Conservation (phyloP, 2,113 vertebrate species). For the Austrofundulus limnaeus region DNA sequence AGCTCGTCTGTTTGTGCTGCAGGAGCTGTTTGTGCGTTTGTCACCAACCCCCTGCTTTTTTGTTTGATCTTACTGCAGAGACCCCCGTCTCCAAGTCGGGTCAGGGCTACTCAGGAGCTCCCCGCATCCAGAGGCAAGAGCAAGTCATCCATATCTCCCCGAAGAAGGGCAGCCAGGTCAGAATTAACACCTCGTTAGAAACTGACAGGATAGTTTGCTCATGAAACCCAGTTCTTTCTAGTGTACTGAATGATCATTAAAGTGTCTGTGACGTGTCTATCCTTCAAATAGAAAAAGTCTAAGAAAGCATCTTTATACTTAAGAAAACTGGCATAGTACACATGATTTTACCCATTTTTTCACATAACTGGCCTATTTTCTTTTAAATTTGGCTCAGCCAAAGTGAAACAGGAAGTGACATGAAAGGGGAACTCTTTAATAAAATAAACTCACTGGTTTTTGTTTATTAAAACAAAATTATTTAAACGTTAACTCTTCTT, state of each 20-base stretch:
- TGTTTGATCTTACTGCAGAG: conserved; percentile 65
- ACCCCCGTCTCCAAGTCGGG: conserved; percentile 84
- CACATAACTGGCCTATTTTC: too few species aligned
- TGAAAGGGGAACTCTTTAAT: too few species aligned
- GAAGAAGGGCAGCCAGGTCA: conserved; percentile 95
- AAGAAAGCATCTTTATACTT: too few species aligned
- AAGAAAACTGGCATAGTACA: too few species aligned
- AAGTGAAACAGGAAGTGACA: too few species aligned
- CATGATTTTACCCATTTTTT: too few species aligned
- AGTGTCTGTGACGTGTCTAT: too few species aligned
- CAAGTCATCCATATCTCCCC: conserved; percentile 96
- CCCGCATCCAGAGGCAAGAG: conserved; percentile 94
- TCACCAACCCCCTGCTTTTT: conserved; percentile 16
- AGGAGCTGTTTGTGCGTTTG: conserved; percentile 19
- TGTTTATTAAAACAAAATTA: too few species aligned
- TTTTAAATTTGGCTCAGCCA: too few species aligned
- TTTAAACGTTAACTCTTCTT: too few species aligned
- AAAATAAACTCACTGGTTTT: too few species aligned
- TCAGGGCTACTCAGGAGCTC: conserved; percentile 89
- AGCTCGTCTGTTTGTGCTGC: conserved; percentile 32
- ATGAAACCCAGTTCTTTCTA: not conserved
- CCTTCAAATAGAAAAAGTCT: too few species aligned
- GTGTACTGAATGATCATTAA: not conserved
- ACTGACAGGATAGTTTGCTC: not conserved
- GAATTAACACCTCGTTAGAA: conserved; percentile 31